Evolutionary conservation across 92 coral and sea anemone species (phyloP).

Genomic region (Epizoanthus stellaris): DNA sequence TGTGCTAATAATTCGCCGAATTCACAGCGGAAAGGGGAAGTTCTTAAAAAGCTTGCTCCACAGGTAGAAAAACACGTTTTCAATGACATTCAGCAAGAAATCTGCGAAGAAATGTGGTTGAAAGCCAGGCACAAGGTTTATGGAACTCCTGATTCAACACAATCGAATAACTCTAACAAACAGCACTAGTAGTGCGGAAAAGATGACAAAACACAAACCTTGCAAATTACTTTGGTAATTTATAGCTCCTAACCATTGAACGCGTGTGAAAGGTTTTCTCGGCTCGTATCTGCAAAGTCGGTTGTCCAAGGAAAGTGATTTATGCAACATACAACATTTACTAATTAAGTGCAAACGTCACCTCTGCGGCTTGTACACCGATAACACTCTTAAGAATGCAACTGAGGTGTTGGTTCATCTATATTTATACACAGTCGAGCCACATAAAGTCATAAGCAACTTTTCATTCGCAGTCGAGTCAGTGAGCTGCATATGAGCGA

Average conservation of each 20-base stretch:
- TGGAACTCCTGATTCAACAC: constrained; percentile 58
- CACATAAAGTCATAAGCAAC: no score
- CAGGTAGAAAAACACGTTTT: constrained; percentile 80
- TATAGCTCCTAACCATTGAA: not conserved
- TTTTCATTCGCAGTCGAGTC: no score
- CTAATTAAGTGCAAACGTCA: not conserved
- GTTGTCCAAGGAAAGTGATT: no score
- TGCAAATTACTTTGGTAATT: not conserved
- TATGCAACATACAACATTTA: not conserved
- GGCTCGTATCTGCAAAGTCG: no score
- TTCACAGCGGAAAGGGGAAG: constrained; percentile 74
- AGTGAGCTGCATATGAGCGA: no score
- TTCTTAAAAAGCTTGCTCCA: constrained; percentile 81
- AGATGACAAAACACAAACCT: not conserved
- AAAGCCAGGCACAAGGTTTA: constrained; percentile 73
- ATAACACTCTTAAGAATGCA: constrained; percentile 3
- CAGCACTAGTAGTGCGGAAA: not conserved
- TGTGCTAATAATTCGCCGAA: constrained; percentile 67
- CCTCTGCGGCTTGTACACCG: not conserved
- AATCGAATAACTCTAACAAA: not conserved
- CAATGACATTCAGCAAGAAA: constrained; percentile 70
- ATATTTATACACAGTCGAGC: no score
- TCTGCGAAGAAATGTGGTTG: constrained; percentile 80
- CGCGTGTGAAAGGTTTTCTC: no score
- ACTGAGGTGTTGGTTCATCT: not conserved